A percentile compares a stretch with the other conserved stretches of the same genome.
Conservation (phyloP, 2,888 invertebrate species). For the Himalopsyche kuldschensis region DNA sequence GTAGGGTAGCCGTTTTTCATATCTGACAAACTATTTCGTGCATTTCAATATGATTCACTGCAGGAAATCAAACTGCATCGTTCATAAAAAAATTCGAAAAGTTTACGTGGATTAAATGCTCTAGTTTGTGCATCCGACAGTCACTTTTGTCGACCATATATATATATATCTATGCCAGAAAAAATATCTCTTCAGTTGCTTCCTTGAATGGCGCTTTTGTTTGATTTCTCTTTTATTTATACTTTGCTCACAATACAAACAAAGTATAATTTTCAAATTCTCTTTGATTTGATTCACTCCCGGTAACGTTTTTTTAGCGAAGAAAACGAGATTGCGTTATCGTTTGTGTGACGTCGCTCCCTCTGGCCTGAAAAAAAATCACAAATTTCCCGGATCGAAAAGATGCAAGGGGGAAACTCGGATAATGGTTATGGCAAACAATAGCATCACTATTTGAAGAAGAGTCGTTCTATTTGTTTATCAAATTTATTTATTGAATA, state of each 20-base stretch:
- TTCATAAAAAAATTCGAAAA: no score
- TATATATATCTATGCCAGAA: no score
- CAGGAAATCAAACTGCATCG: no score
- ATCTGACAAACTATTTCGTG: no score
- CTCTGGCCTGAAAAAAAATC: background rate
- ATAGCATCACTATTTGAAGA: background rate
- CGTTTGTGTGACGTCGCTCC: background rate
- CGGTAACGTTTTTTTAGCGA: background rate
- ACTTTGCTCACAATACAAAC: background rate
- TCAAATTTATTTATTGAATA: background rate
- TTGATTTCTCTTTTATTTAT: background rate
- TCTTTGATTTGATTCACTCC: background rate
- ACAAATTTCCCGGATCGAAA: background rate
- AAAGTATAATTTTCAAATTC: background rate
- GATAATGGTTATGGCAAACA: slow-evolving; percentile 21
- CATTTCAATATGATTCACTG: no score
- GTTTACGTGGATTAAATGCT: no score
- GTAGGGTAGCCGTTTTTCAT: no score
- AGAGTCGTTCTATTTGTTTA: background rate
- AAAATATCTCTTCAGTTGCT: no score
- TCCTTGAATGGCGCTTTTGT: background rate
- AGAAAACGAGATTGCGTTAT: background rate
- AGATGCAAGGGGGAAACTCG: slow-evolving; percentile 2
- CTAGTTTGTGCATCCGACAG: no score
- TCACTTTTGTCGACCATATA: no score